Conservation (phyloP, 2,113 vertebrate genomes). For the Pionites leucogaster region DNA sequence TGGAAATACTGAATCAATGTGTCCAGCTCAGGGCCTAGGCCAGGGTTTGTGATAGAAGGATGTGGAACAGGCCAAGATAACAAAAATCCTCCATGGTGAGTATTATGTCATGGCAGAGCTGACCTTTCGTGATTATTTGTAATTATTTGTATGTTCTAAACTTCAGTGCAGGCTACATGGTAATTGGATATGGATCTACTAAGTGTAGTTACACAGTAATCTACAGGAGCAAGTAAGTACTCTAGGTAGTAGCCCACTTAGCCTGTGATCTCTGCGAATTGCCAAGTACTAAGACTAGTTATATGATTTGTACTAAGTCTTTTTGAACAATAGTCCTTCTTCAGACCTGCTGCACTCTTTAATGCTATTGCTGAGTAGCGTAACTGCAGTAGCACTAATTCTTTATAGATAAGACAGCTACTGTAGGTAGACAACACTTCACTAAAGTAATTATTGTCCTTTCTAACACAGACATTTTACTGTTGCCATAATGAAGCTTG, state of each 20-base stretch:
- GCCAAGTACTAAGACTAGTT: not conserved
- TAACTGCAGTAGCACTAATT: not conserved
- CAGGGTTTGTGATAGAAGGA: not conserved
- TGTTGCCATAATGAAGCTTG: not conserved
- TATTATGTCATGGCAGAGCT: not conserved
- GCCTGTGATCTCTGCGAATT: not conserved
- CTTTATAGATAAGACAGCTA: not conserved
- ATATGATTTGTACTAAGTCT: not conserved
- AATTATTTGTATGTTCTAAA: slow-evolving; percentile 55
- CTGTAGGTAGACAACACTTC: not conserved
- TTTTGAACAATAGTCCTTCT: not conserved
- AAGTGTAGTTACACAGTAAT: slow-evolving; percentile 46
- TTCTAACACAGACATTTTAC: not conserved
- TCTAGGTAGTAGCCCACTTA: not conserved
- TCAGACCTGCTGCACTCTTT: not conserved
- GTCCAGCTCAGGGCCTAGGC: not conserved
- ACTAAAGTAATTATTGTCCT: not conserved
- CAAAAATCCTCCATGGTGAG: not conserved
- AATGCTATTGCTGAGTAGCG: not conserved
- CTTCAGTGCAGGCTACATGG: slow-evolving; percentile 42
- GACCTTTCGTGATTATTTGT: not conserved
- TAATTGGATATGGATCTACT: slow-evolving; percentile 43
- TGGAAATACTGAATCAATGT: not conserved
- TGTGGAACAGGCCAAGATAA: not conserved
- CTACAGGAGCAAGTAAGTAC: slow-evolving; percentile 13